Base-by-base conservation (phyloP, 2,888 invertebrate genomes). In the Ypsolopha scabrella region DNA sequence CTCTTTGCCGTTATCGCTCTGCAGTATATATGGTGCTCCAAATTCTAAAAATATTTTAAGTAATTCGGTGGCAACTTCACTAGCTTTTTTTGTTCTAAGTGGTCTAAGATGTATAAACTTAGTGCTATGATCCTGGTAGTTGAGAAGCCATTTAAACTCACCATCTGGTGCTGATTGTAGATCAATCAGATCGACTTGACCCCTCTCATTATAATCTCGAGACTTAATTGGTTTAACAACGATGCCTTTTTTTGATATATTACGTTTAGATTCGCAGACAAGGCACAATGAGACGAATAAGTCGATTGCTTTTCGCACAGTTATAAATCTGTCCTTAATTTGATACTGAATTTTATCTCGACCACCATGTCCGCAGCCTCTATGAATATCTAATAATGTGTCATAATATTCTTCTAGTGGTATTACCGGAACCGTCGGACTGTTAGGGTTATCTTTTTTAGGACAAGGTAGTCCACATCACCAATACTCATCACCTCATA, bases 121-220 rank as follows among this genome's bases (percentile, higher is more conserved):
- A 11, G 61, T 63, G 1, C 47, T 45, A 48, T 63, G 57, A 51
- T 66, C 65, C 49, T 65, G 61, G 48, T 63, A 63, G 35, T 55
- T 59, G 33, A 66, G 44, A 0, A 67, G 53, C 57, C 59, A 66
- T 50, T 61, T 63, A 52, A 57, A 67, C 33, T 62, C 59, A 7
- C 60, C 60, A 53, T 62, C 62, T 24, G 58, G 54, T 37, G 55
- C 39, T 36, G 59, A 57, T 46, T 65, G 62, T 34, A 63, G 55
- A 50, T 65, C 61, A 38, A 67, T 61, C 7, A 67, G 48, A 39
- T 64, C 64, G 11, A 64, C 59, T 55, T 62, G 62, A 51, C 62
- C 61, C 11, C 58, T 52, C 37, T 34, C 14, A 49, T 62, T 65
- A 51, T 60, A 63, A 11, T 57, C 63, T 34, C 46, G 52, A 6